Evolutionary conservation across 2,797 vertebrate genomes (phyloP), one percentile per base, ranked within the genome.

Genomic region (Takifugu rubripes): DNA sequence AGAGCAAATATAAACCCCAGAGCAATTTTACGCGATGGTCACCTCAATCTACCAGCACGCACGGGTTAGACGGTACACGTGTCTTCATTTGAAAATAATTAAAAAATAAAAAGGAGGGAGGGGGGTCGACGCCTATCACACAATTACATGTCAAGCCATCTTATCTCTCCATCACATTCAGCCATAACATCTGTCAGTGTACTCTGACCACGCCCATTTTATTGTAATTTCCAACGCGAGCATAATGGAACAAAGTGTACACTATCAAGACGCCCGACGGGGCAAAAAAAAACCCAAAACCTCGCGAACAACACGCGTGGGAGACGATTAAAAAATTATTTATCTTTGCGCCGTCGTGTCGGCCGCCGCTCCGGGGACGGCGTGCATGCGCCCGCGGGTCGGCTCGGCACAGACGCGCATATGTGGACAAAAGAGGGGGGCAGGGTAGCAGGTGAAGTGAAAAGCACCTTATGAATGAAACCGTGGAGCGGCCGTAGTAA

Each of bases 391-490:
- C 33, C 33, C 33, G 33, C 33, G 43, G 43, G 43, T 45, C 43
- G 43, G 15, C 15, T 45, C 43, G 15, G 43, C 77, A 74, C 73
- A 55, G 83, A 79, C 75, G 79, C 66, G 83, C 53, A 75, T 33
- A 64, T 42, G 72, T 17, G 43, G 78, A 87, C 85, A 88, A 87
- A 87, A 74, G 54, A 72, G 14, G 72, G 74, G 67, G 74, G 70
- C 25, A 74, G 84, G 76, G 81, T 82, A 82, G 90, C 87, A 88
- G 90, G 87, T 90, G 89, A 89, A 89, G 88, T 83, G 86, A 88
- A 89, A 87, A 89, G 87, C 86, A 89, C 88, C 88, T 91, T 87
- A 92, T 92, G 91, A 92, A 92, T 92, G 91, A 92, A 92, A 90
- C 84, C 86, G 79, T 90, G 87, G 86, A 89, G 84, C 88, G 84